Conservation (phyloP, 2,888 invertebrate species). For the Lypha dubia region DNA sequence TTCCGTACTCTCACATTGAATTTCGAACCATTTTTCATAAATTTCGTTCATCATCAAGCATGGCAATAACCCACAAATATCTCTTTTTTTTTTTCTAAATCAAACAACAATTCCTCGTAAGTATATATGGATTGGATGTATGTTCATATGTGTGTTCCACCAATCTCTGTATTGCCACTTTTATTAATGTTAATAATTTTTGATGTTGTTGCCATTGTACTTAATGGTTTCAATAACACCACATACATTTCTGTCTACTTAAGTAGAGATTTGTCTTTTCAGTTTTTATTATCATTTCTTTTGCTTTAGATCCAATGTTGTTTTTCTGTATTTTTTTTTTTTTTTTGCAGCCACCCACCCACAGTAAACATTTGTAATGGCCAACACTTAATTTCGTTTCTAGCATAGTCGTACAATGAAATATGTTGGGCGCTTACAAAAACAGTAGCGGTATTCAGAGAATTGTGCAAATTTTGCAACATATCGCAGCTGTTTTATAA, state of each 20-base stretch:
- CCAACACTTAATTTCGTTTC: constrained; percentile 79
- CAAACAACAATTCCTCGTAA: not conserved
- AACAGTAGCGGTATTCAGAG: too few species aligned
- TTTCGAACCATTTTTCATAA: not conserved
- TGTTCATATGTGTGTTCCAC: not conserved
- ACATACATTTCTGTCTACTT: constrained; percentile 26
- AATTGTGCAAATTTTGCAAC: too few species aligned
- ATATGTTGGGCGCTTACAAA: too few species aligned
- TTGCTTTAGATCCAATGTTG: not conserved
- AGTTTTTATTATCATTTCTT: constrained; percentile 48
- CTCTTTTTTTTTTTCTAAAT: not conserved
- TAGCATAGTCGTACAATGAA: constrained; percentile 39
- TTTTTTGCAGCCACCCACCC: constrained; percentile 55
- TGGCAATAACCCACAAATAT: not conserved
- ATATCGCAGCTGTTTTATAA: too few species aligned
- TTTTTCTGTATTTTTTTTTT: not conserved
- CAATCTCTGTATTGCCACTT: constrained; percentile 6
- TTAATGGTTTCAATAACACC: constrained; percentile 61
- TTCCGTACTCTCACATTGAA: too few species aligned
- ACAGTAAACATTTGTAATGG: constrained; percentile 76
- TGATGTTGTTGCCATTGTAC: constrained; percentile 36
- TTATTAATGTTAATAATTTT: constrained; percentile 7
- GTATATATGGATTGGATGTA: not conserved
- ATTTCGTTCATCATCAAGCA: not conserved
- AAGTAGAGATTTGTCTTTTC: constrained; percentile 60